Conservation (phyloP, 2,888 invertebrate species). For the Lasioglossum vierecki region DNA sequence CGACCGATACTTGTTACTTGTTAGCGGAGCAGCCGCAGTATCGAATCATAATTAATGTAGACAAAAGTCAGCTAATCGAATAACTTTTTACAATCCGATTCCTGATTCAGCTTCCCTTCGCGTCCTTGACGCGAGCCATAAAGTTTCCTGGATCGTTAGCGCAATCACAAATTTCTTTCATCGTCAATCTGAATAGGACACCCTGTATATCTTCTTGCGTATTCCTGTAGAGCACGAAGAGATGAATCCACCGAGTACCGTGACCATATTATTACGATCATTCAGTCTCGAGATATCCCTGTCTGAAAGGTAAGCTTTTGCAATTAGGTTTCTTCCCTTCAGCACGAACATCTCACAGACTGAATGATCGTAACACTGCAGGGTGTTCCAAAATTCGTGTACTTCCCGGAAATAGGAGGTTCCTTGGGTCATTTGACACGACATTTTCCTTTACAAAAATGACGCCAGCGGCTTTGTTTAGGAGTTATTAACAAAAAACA, state of each 20-base stretch:
- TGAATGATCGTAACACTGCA: not conserved
- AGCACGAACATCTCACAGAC: not conserved
- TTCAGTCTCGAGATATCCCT: not conserved
- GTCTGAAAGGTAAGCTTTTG: not conserved
- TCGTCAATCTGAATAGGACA: not conserved
- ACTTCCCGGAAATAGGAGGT: too few relatives aligned
- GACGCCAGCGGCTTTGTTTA: too few relatives aligned
- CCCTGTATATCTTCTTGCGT: not conserved
- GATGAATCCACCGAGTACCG: not conserved
- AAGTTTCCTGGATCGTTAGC: not conserved
- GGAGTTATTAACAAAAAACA: too few relatives aligned
- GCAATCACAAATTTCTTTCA: not conserved
- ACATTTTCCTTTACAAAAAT: too few relatives aligned
- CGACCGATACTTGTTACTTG: constrained; percentile 52
- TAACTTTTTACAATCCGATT: constrained; percentile 57
- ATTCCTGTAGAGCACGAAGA: not conserved
- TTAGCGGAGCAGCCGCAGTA: constrained; percentile 56
- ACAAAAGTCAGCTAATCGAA: constrained; percentile 54
- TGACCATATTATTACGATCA: not conserved
- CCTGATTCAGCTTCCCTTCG: constrained; percentile 16
- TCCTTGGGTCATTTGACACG: too few relatives aligned
- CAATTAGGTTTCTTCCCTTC: too few relatives aligned
- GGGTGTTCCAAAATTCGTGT: too few relatives aligned
- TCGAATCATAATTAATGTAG: constrained; percentile 62
- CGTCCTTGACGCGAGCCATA: not conserved